Percentiles rank a stretch among this genome's conserved stretches.
These are phyloP conservation scores for Pemphigus obesinymphae DNA, from an alignment of 1,140 invertebrate species.

Conservation along the genomic window DNA sequence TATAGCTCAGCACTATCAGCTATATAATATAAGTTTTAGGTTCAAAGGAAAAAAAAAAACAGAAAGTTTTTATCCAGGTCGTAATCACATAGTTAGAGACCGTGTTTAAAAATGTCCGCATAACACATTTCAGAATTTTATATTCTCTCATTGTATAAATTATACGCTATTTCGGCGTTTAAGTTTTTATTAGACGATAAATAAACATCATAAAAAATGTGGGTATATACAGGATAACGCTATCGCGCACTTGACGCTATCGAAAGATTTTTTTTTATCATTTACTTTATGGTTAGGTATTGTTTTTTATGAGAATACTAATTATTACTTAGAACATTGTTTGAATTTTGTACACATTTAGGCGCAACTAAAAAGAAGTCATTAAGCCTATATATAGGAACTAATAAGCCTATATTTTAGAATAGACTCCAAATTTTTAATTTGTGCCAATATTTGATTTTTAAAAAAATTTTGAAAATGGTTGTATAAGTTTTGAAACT, in stretches of 20 bases:
- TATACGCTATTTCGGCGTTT: background rate
- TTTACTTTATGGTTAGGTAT: background rate
- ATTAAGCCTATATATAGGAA: too few species aligned
- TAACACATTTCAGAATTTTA: slow-evolving; percentile 2
- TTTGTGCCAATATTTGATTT: too few species aligned
- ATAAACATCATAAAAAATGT: slow-evolving; percentile 12
- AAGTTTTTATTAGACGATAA: slow-evolving; percentile 12
- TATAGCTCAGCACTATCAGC: background rate
- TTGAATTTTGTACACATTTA: too few species aligned
- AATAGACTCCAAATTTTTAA: too few species aligned
- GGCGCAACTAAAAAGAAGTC: too few species aligned
- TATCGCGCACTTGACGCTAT: background rate
- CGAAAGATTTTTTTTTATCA: background rate
- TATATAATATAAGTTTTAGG: background rate
- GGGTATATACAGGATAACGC: background rate
- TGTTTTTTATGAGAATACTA: background rate
- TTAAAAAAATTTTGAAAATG: too few species aligned
- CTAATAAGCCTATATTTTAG: too few species aligned
- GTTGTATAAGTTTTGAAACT: too few species aligned
- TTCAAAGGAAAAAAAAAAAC: background rate
- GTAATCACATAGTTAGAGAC: slow-evolving; percentile 18
- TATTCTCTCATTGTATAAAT: background rate
- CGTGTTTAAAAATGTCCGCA: slow-evolving; percentile 13
- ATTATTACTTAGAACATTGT: too few species aligned
- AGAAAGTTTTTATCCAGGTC: background rate